phyloP scores from a whole-genome alignment of 1,140 invertebrate genomes.

The Ridgeia piscesae region DNA sequence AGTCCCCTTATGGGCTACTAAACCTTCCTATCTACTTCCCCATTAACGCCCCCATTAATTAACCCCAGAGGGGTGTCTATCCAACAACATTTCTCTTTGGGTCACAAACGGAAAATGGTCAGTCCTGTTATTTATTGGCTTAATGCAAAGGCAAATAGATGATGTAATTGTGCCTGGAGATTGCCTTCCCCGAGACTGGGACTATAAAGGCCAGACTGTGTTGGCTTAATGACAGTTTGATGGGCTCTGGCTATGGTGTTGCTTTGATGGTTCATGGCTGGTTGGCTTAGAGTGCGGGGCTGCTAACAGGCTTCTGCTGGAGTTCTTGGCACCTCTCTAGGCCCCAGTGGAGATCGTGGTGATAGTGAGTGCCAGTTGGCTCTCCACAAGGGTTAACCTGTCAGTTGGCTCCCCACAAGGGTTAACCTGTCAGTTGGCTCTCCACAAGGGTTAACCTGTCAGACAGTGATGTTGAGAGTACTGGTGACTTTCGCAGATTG shows the following conservation, averaged over 20 bases:
- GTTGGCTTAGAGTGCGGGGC: neutral
- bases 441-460: neutral
- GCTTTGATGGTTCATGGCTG: neutral
- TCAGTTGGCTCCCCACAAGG: neutral
- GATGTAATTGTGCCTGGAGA: neutral
- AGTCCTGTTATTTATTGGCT: neutral
- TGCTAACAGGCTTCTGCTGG: neutral
- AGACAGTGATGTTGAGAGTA: too few species aligned
- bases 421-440: neutral
- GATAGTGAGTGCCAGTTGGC: neutral
- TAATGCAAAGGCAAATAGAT: neutral
- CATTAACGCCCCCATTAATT: neutral
- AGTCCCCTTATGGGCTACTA: neutral
- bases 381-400: neutral
- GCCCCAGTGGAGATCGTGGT: neutral
- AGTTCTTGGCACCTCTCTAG: neutral
- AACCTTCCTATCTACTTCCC: neutral
- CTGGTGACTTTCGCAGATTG: too few species aligned
- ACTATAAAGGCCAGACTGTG: neutral
- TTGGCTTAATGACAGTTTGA: constrained; percentile 1
- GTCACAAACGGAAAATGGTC: neutral
- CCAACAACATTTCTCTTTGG: neutral
- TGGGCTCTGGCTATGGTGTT: neutral
- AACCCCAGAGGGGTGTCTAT: neutral
- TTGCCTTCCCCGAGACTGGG: neutral